These are phyloP conservation scores for Melanotaenia maccullochi DNA, from an alignment of 2,797 vertebrate genomes.

Conservation along the genomic window DNA sequence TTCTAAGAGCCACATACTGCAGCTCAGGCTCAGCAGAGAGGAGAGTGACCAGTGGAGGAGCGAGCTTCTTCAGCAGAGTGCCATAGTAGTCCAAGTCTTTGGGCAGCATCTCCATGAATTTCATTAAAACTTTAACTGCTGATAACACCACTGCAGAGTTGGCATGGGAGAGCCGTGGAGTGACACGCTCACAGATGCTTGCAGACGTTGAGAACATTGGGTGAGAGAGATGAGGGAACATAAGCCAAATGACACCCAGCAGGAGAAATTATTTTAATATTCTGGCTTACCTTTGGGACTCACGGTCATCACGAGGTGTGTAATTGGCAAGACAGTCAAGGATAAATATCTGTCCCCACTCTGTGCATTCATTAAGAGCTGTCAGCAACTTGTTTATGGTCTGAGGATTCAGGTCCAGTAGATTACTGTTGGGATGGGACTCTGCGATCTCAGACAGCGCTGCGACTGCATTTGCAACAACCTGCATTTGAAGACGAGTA, in stretches of 20 bases:
- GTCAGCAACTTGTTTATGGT: constrained; percentile 98
- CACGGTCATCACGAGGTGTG: constrained; percentile 94
- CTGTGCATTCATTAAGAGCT: constrained; percentile 95
- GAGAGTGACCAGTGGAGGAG: constrained; percentile 93
- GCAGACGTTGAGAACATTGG: constrained; percentile 17
- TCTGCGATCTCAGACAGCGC: constrained; percentile 96
- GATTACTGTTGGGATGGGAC: constrained; percentile 96
- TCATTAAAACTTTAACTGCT: constrained; percentile 97
- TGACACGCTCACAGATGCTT: constrained; percentile 97
- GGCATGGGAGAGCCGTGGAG: constrained; percentile 94
- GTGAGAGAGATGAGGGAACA: background rate
- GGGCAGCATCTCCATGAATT: constrained; percentile 98
- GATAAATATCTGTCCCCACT: constrained; percentile 99
- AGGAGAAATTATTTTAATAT: background rate
- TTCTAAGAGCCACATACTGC: constrained; percentile 96
- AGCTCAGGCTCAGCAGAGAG: constrained; percentile 96
- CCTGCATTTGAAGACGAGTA: constrained; percentile 75
- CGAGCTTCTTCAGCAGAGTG: constrained; percentile 95
- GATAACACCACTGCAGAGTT: constrained; percentile 98
- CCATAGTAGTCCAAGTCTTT: constrained; percentile 97
- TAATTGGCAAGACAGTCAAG: constrained; percentile 98
- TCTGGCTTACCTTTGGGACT: constrained; percentile 92
- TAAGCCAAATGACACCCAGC: background rate
- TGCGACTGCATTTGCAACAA: constrained; percentile 96
- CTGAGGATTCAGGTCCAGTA: constrained; percentile 96